Conservation (phyloP, 2,113 vertebrate genomes). For the Bubalus kerabau region DNA sequence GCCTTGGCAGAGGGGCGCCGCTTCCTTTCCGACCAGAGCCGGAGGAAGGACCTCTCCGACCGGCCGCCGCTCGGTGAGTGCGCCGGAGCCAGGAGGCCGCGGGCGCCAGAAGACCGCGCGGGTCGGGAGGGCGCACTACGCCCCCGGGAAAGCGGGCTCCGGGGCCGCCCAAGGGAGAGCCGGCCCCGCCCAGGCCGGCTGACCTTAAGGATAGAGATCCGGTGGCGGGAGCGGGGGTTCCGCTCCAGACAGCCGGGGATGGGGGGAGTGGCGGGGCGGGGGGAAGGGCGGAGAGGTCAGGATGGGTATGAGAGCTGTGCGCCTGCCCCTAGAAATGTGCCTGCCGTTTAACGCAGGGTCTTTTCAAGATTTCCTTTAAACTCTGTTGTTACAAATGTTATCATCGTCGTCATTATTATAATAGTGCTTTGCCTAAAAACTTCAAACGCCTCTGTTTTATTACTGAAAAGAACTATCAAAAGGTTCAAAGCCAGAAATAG, state of each 20-base stretch:
- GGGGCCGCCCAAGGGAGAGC: accelerated
- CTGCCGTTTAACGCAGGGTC: neutral
- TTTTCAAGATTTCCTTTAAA: neutral
- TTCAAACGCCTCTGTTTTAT: neutral
- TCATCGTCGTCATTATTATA: neutral
- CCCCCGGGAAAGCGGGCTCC: neutral
- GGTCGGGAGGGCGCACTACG: accelerated
- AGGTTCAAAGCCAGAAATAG: neutral
- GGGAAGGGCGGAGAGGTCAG: neutral
- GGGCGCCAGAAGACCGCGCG: accelerated
- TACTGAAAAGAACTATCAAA: neutral
- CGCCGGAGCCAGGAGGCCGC: neutral
- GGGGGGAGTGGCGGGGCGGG: neutral
- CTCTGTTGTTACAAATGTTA: neutral
- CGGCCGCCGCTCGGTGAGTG: slow-evolving; percentile 86
- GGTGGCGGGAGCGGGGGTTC: neutral
- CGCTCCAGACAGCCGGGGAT: neutral
- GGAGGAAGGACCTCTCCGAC: slow-evolving; percentile 85
- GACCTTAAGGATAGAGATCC: neutral
- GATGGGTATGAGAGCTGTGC: neutral
- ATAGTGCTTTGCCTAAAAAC: neutral
- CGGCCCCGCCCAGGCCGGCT: accelerated
- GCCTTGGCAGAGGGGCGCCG: slow-evolving; percentile 88
- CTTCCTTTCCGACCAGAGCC: slow-evolving; percentile 89
- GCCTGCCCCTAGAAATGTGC: neutral